phyloP scores from a whole-genome alignment of 2,888 invertebrate genomes.

The Spatulosminthurus flaviceps region DNA sequence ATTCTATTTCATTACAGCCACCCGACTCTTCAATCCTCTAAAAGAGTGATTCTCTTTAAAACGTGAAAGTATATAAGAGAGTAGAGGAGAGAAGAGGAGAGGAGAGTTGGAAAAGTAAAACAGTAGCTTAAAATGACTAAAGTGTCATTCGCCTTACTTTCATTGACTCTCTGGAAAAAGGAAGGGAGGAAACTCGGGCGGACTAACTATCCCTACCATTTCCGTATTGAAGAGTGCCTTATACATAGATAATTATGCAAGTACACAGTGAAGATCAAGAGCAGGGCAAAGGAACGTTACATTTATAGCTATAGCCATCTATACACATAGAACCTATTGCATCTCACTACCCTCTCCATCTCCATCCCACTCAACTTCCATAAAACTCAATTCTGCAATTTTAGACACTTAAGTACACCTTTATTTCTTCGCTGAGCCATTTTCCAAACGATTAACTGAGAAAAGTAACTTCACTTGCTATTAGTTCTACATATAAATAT shows the following conservation, averaged over 20 bases:
- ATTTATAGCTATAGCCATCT: too few relatives aligned
- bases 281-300: too few relatives aligned
- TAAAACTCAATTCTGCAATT: constrained; percentile 41
- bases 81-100: too few relatives aligned
- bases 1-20: not conserved
- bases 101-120: constrained; percentile 11
- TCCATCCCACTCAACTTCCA: constrained; percentile 39
- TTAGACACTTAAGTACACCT: constrained; percentile 44
- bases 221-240: constrained; percentile 1
- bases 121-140: constrained; percentile 20
- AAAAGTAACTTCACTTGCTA: constrained; percentile 43
- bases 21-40: not conserved
- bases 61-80: not conserved
- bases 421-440: constrained; percentile 45
- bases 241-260: too few relatives aligned
- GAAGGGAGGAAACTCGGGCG: not conserved
- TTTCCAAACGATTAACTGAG: constrained; percentile 54
- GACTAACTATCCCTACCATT: not conserved
- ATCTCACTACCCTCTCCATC: not conserved
- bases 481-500: constrained; percentile 44
- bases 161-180: constrained; percentile 1
- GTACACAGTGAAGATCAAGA: too few relatives aligned
- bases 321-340: too few relatives aligned
- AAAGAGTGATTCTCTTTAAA: constrained; percentile 3
- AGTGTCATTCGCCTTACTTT: constrained; percentile 20